A percentile compares a stretch with the other conserved stretches of the same genome.
Evolutionary conservation across 1,140 invertebrate species (phyloP).

Genomic region (Gyrodactylus bullatarudis): DNA sequence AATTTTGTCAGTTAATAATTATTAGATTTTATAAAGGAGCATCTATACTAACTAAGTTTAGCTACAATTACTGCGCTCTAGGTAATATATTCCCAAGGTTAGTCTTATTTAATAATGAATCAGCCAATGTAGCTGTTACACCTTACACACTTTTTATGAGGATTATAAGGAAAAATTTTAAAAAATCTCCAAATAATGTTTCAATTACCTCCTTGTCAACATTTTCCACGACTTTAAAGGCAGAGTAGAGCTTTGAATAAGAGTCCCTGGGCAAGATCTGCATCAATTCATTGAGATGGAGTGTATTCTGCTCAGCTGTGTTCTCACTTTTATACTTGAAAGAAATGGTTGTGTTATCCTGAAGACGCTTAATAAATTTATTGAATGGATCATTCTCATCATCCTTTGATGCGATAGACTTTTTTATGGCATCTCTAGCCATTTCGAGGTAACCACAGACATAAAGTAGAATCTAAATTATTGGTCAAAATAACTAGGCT

Average conservation of each 20-base stretch:
- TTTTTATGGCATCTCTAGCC: neutral
- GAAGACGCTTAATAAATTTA: neutral
- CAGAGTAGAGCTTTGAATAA: neutral
- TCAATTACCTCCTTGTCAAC: too few species aligned
- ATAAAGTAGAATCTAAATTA: neutral
- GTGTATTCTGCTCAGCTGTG: neutral
- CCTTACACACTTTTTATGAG: too few species aligned
- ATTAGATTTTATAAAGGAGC: neutral
- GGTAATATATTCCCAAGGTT: too few species aligned
- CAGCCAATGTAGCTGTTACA: too few species aligned
- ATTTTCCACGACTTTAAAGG: neutral
- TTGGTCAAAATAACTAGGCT: too few species aligned
- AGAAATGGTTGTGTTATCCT: neutral
- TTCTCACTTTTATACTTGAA: neutral
- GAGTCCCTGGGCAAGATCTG: neutral
- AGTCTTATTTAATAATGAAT: too few species aligned
- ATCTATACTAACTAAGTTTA: neutral
- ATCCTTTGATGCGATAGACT: neutral
- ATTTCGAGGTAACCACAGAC: neutral
- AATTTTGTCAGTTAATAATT: too few species aligned
- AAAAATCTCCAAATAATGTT: too few species aligned
- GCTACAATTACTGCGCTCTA: too few species aligned
- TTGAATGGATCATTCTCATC: neutral
- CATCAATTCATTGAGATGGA: neutral
- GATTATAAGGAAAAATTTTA: too few species aligned